Evolutionary conservation across 2,113 vertebrate genomes (phyloP), one percentile per base, ranked within the genome.

Genomic region (Leptodactylus fuscus): DNA sequence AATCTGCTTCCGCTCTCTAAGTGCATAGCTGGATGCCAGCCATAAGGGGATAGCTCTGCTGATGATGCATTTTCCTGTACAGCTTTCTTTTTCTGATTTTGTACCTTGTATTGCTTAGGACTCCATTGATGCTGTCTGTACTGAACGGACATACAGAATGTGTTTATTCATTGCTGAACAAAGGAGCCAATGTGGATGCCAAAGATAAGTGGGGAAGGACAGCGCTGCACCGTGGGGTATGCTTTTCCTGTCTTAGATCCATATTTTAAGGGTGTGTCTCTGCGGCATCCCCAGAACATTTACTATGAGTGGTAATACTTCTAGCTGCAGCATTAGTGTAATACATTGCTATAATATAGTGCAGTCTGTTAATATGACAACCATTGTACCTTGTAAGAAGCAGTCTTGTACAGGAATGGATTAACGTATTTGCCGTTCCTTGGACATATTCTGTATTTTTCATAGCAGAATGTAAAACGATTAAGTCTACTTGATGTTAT

Each of bases 151-250:
- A 99, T 94, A 98, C 97, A 0, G 98, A 99, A 86, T 99, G 98
- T 65, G 98, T 98, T 46, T 98, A 98, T 92, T 97, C 97, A 60
- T 91, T 99, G 83, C 93, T 99, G 53, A 98, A 96, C 91, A 98
- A 99, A 90, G 98, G 98, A 93, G 97, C 97, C 87, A 94, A 91
- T 38, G 97, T 98, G 85, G 96, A 99, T 93, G 97, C 97, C 96
- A 97, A 97, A 96, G 98, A 99, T 91, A 97, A 97, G 81, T 97
- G 96, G 95, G 97, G 96, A 90, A 95, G 98, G 91, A 98, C 98
- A 1, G 97, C 98, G 1, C 89, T 99, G 27, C 98, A 99, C 71
- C 94, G 97, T 92, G 98, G 97, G 94, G 98, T 99, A 90, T 96
- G 96, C 27, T 55, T 73, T 46, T 24, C 38, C 24, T 73, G 20